Conservation (phyloP, 2,113 vertebrate genomes). For the Anthoscopus minutus region DNA sequence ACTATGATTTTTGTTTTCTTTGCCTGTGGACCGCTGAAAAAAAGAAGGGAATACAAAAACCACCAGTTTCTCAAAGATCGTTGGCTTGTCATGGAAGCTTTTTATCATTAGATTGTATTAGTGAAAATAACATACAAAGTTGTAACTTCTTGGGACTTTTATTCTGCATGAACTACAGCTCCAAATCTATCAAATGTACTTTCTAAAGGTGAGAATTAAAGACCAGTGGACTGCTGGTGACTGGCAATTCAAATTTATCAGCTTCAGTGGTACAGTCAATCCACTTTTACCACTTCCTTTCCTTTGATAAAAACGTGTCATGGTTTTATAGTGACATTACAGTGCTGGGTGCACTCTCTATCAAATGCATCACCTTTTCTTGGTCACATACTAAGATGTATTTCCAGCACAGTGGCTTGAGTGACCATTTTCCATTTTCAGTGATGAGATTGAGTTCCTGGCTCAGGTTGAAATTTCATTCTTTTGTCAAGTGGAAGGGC, state of each 20-base stretch:
- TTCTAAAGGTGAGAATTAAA: background rate
- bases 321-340: background rate
- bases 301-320: background rate
- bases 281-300: background rate
- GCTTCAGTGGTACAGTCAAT: background rate
- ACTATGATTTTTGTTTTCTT: background rate
- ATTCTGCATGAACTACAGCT: background rate
- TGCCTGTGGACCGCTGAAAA: background rate
- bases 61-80: background rate
- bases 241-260: background rate
- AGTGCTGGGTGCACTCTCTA: background rate
- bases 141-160: background rate
- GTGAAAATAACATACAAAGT: background rate
- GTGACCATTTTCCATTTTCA: background rate
- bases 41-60: background rate
- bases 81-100: background rate
- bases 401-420: background rate
- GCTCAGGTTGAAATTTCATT: background rate
- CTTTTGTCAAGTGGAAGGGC: background rate
- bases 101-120: background rate
- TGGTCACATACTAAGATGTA: background rate
- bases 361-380: background rate
- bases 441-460: background rate
- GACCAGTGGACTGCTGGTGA: background rate
- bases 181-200: background rate